phyloP scores from a whole-genome alignment of 2,113 vertebrate genomes.

The Recurvirostra avosetta region DNA sequence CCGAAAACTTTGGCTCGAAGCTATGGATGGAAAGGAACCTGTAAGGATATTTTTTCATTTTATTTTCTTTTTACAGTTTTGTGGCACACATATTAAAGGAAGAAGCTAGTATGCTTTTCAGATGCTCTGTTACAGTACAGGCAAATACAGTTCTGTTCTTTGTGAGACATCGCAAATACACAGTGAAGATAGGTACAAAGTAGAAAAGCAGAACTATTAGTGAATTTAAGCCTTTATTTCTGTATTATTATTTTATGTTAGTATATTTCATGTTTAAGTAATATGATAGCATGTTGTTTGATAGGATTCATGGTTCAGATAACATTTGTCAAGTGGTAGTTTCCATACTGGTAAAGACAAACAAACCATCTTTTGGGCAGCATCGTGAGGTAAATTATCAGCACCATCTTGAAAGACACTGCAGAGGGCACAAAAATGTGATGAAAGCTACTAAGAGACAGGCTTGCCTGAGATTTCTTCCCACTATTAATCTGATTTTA shows the following conservation, averaged over 20 bases:
- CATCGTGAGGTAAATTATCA: not conserved
- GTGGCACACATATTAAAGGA: not conserved
- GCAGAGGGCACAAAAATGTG: not conserved
- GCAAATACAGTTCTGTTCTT: not conserved
- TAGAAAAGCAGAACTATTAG: not conserved
- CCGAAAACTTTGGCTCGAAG: conserved; percentile 94
- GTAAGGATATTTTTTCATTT: conserved; percentile 70
- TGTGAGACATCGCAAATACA: not conserved
- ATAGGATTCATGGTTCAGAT: not conserved
- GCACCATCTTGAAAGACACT: not conserved
- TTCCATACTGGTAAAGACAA: not conserved
- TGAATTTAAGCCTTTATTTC: not conserved
- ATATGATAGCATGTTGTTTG: not conserved
- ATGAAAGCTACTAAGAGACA: not conserved
- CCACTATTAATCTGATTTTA: not conserved
- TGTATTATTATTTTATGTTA: not conserved
- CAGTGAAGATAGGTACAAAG: not conserved
- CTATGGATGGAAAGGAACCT: conserved; percentile 98
- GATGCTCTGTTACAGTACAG: not conserved
- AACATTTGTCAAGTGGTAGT: not conserved
- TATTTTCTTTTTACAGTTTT: not conserved
- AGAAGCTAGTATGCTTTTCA: not conserved
- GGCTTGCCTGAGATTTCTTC: not conserved
- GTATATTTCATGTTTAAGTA: not conserved
- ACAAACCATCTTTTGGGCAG: not conserved